Percentiles rank a stretch among this genome's conserved stretches.
Conservation (phyloP, 2,797 vertebrate species). For the Liasis olivaceus region DNA sequence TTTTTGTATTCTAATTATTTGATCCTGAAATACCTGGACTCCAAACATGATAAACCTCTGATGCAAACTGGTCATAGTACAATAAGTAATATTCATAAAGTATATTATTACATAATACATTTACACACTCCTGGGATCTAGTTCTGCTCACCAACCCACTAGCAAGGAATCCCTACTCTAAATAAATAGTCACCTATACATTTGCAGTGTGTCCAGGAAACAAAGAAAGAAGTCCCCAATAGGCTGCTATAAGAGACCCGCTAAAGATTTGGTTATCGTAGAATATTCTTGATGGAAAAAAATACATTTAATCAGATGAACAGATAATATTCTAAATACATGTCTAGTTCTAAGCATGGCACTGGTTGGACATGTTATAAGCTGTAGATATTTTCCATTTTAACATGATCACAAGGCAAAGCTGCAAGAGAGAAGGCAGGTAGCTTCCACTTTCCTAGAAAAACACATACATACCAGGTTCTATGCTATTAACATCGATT, state of each 20-base stretch:
- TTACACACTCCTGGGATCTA: background rate
- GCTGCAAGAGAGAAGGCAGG: background rate
- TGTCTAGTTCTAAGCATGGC: background rate
- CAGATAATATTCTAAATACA: background rate
- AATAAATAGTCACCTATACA: background rate
- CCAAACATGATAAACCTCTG: background rate
- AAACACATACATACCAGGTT: background rate
- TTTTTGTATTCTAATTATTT: background rate
- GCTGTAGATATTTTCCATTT: background rate
- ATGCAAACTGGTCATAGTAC: background rate
- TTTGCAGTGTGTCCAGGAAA: background rate
- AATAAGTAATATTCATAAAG: background rate
- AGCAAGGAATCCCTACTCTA: background rate
- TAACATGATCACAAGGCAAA: background rate
- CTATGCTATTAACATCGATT: background rate
- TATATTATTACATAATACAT: background rate
- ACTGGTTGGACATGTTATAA: conserved; percentile 2
- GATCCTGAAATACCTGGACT: background rate
- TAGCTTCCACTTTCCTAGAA: background rate
- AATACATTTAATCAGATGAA: background rate
- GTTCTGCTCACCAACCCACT: background rate
- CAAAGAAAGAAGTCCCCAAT: background rate
- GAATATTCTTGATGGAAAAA: background rate
- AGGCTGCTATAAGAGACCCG: background rate
- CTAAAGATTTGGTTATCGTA: background rate